These are phyloP conservation scores for Mus caroli DNA, from an alignment of 2,797 vertebrate genomes.

Conservation along the genomic window DNA sequence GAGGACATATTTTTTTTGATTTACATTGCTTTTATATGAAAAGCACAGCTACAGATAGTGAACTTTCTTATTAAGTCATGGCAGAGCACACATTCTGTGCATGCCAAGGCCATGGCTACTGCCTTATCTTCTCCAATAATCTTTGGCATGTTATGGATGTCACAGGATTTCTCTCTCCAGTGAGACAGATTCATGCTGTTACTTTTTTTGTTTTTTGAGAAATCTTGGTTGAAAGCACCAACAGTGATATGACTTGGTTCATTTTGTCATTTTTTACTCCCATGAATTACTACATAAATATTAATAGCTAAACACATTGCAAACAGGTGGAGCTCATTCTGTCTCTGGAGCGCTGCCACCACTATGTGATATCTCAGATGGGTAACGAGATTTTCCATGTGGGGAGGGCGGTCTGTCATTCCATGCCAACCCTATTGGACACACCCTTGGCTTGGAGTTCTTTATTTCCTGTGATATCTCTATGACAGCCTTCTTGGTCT, in stretches of 20 bases:
- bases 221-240: conserved; percentile 87
- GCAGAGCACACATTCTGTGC: conserved; percentile 50
- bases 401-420: conserved; percentile 89
- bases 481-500: conserved; percentile 91
- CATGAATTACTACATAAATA: conserved; percentile 92
- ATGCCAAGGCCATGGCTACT: conserved; percentile 70
- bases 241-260: conserved; percentile 89
- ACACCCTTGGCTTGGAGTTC: conserved; percentile 89
- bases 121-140: conserved; percentile 69
- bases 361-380: conserved; percentile 91
- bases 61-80: conserved; percentile 74
- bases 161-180: conserved; percentile 73
- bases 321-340: conserved; percentile 92
- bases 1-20: conserved; percentile 68
- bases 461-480: conserved; percentile 90
- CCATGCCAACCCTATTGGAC: conserved; percentile 90
- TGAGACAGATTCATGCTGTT: conserved; percentile 82
- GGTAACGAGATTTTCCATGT: conserved; percentile 91
- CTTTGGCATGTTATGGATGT: conserved; percentile 74
- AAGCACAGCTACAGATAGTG: conserved; percentile 67
- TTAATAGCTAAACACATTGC: conserved; percentile 93
- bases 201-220: conserved; percentile 75
- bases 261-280: conserved; percentile 89
- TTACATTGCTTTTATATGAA: conserved; percentile 64
- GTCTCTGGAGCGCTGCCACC: conserved; percentile 91